These are phyloP conservation scores for Anguilla pacifica DNA, from an alignment of 2,797 vertebrate genomes.

Conservation along the genomic window DNA sequence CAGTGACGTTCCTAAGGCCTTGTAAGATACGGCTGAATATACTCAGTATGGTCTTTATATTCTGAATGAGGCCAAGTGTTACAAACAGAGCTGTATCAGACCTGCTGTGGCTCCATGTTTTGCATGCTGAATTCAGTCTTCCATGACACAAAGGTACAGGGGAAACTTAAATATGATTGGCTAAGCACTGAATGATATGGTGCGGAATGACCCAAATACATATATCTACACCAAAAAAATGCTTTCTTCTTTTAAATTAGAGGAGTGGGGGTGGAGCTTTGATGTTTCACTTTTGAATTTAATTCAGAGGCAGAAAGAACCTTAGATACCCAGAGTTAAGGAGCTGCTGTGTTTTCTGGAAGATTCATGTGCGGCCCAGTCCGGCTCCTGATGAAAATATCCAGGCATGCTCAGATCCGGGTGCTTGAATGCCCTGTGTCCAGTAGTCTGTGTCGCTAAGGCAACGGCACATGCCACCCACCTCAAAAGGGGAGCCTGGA, in stretches of 20 bases:
- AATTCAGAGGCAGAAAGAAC: background rate
- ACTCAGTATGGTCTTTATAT: background rate
- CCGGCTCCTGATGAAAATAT: slow-evolving; percentile 36
- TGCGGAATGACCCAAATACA: slow-evolving; percentile 52
- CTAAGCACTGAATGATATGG: slow-evolving; percentile 32
- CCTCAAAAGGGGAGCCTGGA: slow-evolving; percentile 30
- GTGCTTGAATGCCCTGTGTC: slow-evolving; percentile 40
- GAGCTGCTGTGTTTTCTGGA: slow-evolving; percentile 7
- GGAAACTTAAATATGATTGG: slow-evolving; percentile 36
- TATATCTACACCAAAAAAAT: slow-evolving; percentile 33
- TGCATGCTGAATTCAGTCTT: slow-evolving; percentile 21
- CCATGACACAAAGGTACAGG: slow-evolving; percentile 30
- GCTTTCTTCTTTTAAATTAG: slow-evolving; percentile 36
- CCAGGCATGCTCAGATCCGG: slow-evolving; percentile 34
- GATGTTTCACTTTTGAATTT: slow-evolving; percentile 1
- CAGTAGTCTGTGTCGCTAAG: slow-evolving; percentile 43
- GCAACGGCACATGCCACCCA: slow-evolving; percentile 46
- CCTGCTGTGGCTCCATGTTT: background rate
- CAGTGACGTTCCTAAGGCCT: background rate
- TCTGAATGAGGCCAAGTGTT: background rate
- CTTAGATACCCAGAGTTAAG: slow-evolving; percentile 19
- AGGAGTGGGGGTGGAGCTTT: background rate
- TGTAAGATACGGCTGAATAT: background rate
- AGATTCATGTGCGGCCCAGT: background rate
- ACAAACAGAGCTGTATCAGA: background rate